Conservation (phyloP, 2,888 invertebrate genomes). For the Taphrorychus bicolor region DNA sequence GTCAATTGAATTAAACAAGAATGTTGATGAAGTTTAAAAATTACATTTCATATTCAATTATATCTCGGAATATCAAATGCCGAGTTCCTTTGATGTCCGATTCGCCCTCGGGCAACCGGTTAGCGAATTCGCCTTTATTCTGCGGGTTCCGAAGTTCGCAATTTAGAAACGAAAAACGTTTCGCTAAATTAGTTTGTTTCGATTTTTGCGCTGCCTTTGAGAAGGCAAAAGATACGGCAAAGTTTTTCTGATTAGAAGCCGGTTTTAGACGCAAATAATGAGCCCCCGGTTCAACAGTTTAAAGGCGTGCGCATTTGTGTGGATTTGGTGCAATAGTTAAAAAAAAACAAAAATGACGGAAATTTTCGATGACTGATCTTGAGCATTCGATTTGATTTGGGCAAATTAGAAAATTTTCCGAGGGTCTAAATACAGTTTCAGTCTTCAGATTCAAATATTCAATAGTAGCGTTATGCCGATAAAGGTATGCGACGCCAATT, state of each 20-base stretch:
- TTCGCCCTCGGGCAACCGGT: conserved; percentile 28
- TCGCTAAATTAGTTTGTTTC: conserved; percentile 36
- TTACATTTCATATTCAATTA: conserved; percentile 55
- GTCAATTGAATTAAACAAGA: conserved; percentile 47
- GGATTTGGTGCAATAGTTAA: no score
- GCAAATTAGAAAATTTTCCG: no score
- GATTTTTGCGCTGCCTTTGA: conserved; percentile 40
- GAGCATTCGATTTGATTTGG: no score
- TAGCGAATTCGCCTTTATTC: conserved; percentile 37
- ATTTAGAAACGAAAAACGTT: conserved; percentile 34
- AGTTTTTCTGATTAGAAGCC: neutral
- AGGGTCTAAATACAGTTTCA: no score
- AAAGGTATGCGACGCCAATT: no score
- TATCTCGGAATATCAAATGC: conserved; percentile 51
- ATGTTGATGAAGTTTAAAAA: conserved; percentile 52
- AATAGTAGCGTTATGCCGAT: no score
- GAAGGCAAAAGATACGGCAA: conserved; percentile 15
- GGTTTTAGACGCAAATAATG: neutral
- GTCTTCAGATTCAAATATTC: no score
- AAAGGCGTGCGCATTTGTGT: no score
- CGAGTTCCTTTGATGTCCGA: conserved; percentile 40
- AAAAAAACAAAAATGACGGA: no score
- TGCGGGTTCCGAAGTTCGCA: conserved; percentile 34
- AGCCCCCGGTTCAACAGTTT: no score
- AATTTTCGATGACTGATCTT: no score